A percentile compares a stretch with the other conserved stretches of the same genome.
Evolutionary conservation across 2,797 vertebrate genomes (phyloP).

Genomic region (Betta splendens): DNA sequence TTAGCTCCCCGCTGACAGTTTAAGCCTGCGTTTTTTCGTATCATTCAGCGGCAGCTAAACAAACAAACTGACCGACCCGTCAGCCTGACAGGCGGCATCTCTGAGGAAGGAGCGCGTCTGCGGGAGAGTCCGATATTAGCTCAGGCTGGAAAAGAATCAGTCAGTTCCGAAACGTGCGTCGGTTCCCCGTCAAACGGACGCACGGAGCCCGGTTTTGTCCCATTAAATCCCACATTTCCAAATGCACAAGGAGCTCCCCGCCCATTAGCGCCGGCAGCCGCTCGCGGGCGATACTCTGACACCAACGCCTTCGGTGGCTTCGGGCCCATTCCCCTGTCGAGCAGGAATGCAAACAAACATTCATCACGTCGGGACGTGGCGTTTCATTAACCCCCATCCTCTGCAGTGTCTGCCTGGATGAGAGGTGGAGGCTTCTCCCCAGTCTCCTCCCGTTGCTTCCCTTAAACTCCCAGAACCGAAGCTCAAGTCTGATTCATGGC

Average conservation of each 20-base stretch:
- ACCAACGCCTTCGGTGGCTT: constrained; percentile 72
- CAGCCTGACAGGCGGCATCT: constrained; percentile 45
- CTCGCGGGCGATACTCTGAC: constrained; percentile 54
- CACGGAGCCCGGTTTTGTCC: constrained; percentile 3
- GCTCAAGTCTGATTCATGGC: constrained; percentile 19
- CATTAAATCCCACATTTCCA: constrained; percentile 35
- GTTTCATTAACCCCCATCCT: constrained; percentile 70
- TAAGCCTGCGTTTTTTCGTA: constrained; percentile 63
- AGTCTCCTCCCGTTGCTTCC: no score
- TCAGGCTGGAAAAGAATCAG: constrained; percentile 15
- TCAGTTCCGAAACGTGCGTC: not conserved
- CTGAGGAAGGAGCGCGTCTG: constrained; percentile 45
- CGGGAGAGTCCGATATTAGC: constrained; percentile 32
- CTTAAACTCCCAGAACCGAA: no score
- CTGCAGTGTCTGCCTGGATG: constrained; percentile 47
- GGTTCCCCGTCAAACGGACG: constrained; percentile 9
- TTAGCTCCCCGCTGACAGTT: constrained; percentile 66
- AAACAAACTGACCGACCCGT: constrained; percentile 65
- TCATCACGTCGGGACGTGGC: constrained; percentile 69
- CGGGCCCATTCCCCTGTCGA: constrained; percentile 68
- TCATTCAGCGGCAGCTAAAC: constrained; percentile 62
- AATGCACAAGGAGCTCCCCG: no score
- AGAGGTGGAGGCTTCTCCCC: constrained; percentile 12
- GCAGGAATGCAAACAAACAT: constrained; percentile 82
- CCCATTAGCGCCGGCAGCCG: constrained; percentile 32